Conservation (phyloP, 2,797 vertebrate species). For the Eleutherodactylus coqui region DNA sequence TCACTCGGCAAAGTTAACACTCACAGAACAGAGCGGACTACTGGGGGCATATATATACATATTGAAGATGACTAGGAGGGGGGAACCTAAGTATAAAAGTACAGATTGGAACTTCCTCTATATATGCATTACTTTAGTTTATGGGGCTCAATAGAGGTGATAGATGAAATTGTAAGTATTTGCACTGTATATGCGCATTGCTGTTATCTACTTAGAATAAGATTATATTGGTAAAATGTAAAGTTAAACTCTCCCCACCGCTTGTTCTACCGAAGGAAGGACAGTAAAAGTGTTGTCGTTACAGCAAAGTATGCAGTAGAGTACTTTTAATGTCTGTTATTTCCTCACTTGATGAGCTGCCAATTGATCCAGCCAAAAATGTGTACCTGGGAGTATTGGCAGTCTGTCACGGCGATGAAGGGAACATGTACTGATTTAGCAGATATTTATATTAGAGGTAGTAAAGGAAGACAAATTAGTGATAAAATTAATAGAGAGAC, state of each 20-base stretch:
- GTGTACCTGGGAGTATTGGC: slow-evolving; percentile 2
- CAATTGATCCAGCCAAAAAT: slow-evolving; percentile 10
- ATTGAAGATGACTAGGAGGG: too few relatives aligned
- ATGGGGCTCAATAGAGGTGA: too few relatives aligned
- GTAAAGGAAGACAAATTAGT: neutral
- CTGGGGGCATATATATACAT: too few relatives aligned
- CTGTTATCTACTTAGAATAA: neutral
- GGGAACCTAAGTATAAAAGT: too few relatives aligned
- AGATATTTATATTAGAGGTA: neutral
- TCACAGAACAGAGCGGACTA: too few relatives aligned
- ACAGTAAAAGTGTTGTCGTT: neutral
- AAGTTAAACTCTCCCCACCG: neutral
- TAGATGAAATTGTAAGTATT: neutral
- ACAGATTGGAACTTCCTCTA: too few relatives aligned
- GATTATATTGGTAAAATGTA: neutral
- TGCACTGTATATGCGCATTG: neutral
- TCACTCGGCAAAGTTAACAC: too few relatives aligned
- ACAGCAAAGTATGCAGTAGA: neutral
- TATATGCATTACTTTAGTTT: too few relatives aligned
- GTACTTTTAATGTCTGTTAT: neutral
- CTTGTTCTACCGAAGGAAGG: neutral
- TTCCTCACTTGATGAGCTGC: neutral
- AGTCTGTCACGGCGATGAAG: neutral
- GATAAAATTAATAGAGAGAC: neutral
- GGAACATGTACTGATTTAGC: neutral